These are phyloP conservation scores for Drosophila gaucha DNA, from an alignment of 2,888 invertebrate species.

Conservation along the genomic window DNA sequence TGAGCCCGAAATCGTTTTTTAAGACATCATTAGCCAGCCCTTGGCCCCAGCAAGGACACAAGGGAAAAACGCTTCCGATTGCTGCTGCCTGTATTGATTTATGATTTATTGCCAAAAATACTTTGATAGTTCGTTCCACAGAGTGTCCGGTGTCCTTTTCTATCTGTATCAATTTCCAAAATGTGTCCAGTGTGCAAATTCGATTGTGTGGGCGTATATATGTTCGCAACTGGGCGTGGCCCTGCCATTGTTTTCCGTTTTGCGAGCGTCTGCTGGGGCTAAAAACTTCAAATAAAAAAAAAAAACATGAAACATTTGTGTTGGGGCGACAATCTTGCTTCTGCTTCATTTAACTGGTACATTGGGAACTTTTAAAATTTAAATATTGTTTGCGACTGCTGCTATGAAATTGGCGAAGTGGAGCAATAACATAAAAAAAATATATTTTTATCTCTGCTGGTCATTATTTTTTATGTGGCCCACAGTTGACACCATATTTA, in stretches of 20 bases:
- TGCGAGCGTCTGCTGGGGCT: slow-evolving; percentile 23
- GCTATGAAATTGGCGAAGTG: slow-evolving; percentile 52
- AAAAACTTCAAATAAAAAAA: not conserved
- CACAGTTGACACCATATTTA: slow-evolving; percentile 75
- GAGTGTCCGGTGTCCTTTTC: slow-evolving; percentile 27
- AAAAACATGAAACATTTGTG: slow-evolving; percentile 22
- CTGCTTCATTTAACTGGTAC: slow-evolving; percentile 83
- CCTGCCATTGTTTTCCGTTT: slow-evolving; percentile 32
- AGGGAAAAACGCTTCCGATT: slow-evolving; percentile 27
- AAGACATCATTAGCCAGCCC: slow-evolving; percentile 77
- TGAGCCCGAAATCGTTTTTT: slow-evolving; percentile 74
- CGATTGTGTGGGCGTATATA: slow-evolving; percentile 57
- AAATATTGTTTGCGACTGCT: slow-evolving; percentile 75
- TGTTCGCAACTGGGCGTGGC: slow-evolving; percentile 51
- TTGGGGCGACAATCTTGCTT: slow-evolving; percentile 82
- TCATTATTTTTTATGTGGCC: slow-evolving; percentile 71
- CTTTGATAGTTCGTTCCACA: slow-evolving; percentile 60
- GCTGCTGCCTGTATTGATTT: slow-evolving; percentile 74
- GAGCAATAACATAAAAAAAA: slow-evolving; percentile 77
- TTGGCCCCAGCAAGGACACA: slow-evolving; percentile 31
- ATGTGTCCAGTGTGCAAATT: slow-evolving; percentile 69
- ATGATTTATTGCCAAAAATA: slow-evolving; percentile 80
- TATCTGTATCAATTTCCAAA: slow-evolving; percentile 70
- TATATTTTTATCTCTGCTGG: slow-evolving; percentile 70
- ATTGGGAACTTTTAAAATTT: slow-evolving; percentile 73